A percentile compares a stretch with the other conserved stretches of the same genome.
These are phyloP conservation scores for Chinchilla lanigera DNA, from an alignment of 2,113 vertebrate species.

Conservation along the genomic window DNA sequence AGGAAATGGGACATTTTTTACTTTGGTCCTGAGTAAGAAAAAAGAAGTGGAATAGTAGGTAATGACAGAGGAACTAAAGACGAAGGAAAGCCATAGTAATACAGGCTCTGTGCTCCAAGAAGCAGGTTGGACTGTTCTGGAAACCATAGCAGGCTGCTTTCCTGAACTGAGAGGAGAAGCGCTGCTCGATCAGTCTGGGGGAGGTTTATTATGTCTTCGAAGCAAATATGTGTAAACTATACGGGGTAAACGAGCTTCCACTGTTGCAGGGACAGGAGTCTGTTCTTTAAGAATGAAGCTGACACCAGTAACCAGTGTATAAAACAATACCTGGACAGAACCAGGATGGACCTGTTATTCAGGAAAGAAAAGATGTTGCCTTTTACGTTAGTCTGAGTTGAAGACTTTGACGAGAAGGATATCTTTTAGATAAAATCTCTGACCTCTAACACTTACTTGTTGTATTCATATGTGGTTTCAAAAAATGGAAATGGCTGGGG, in stretches of 20 bases:
- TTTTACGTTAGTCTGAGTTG: not conserved
- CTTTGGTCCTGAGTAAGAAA: slow-evolving; percentile 66
- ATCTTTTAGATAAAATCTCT: not conserved
- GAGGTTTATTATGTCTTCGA: slow-evolving; percentile 56
- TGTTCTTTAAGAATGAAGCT: slow-evolving; percentile 27
- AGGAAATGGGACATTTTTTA: slow-evolving; percentile 52
- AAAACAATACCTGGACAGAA: slow-evolving; percentile 20
- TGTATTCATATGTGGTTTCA: not conserved
- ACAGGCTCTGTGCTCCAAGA: slow-evolving; percentile 64
- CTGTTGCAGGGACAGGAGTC: not conserved
- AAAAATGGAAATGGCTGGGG: not conserved
- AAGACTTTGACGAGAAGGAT: not conserved
- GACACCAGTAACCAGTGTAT: not conserved
- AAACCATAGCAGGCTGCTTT: slow-evolving; percentile 74
- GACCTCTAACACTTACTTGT: not conserved
- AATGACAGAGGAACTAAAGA: slow-evolving; percentile 69
- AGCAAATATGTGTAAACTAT: slow-evolving; percentile 32
- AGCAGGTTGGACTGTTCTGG: slow-evolving; percentile 62
- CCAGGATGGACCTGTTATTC: not conserved
- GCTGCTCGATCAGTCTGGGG: not conserved
- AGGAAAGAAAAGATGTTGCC: slow-evolving; percentile 19
- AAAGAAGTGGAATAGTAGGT: slow-evolving; percentile 66
- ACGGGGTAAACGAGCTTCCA: not conserved
- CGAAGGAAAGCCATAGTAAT: slow-evolving; percentile 57
- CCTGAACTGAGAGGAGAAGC: fast-evolving